Evolutionary conservation across 2,797 vertebrate genomes (phyloP), one percentile per base, ranked within the genome.

Genomic region (Melanotaenia maccullochi): DNA sequence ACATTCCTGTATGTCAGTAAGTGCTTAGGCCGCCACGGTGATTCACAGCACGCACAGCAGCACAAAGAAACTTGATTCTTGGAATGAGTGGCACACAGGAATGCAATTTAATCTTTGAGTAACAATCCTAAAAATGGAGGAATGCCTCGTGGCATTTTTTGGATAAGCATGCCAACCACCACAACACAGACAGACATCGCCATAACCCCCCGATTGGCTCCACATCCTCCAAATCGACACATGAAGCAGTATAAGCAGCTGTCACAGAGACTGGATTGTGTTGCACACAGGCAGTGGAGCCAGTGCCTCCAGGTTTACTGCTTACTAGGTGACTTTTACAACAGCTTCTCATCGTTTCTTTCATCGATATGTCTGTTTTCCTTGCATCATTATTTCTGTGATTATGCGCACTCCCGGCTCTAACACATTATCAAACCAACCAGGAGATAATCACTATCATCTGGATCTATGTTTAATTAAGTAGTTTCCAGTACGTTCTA

Each of bases 361-460:
- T 36, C 36, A 52, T 25, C 61, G 11, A 81, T 79, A 9, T 65
- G 33, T 24, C 7, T 76, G 69, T 60, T 65, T 38, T 55, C 55
- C 61, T 47, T 68, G 36, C 62, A 18, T 71, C 62, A 18, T 71
- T 75, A 67, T 78, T 68, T 62, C 47, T 56, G 42, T 67, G 49
- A 67, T 9, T 66, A 60, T 6, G 30, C 16, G 77, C 51, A 55
- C 72, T 82, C 47, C 70, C 14, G n/a, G 6, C 64, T 68, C 58
- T 67, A 84, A 87, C 87, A 81, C 83, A 91, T 84, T 76, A 93
- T 94, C 90, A 90, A 95, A 90, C 81, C 76, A 87, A 87, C 89
- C 81, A 86, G 86, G 82, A 91, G 93, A 94, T 92, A 94, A 94
- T 94, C 86, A 90, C 79, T 87, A 86, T 89, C 91, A 90, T 93